Evolutionary conservation across 1,140 invertebrate genomes (phyloP).

Genomic region (Armadillidium nasatum): DNA sequence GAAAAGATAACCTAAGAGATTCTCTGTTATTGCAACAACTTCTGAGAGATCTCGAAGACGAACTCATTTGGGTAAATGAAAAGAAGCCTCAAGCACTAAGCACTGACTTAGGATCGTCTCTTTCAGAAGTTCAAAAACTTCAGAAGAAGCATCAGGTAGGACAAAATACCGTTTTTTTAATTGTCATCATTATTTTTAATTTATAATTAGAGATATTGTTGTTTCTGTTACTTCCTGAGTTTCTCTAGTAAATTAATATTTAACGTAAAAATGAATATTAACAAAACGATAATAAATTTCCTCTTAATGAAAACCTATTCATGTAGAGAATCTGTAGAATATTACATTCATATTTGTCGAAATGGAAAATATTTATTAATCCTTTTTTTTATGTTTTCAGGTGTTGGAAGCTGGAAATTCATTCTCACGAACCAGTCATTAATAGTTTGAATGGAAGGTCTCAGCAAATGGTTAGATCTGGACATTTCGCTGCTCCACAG

Average conservation of each 20-base stretch:
- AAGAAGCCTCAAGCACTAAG: slow-evolving; percentile 78
- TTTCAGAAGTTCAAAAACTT: slow-evolving; percentile 88
- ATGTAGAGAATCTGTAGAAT: background rate
- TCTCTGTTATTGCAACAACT: slow-evolving; percentile 72
- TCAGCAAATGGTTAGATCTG: slow-evolving; percentile 70
- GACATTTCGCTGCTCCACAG: slow-evolving; percentile 71
- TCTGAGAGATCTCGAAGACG: slow-evolving; percentile 77
- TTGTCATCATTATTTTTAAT: too few species aligned
- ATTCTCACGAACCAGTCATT: slow-evolving; percentile 74
- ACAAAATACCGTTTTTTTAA: background rate
- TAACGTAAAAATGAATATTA: too few species aligned
- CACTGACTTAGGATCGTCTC: slow-evolving; percentile 67
- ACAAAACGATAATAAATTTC: too few species aligned
- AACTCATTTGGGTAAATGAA: slow-evolving; percentile 76
- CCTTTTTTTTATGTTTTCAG: slow-evolving; percentile 49
- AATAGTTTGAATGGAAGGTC: slow-evolving; percentile 64
- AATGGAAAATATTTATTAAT: background rate
- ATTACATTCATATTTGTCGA: background rate
- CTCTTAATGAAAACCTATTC: too few species aligned
- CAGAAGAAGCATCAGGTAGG: slow-evolving; percentile 84
- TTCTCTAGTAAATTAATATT: too few species aligned
- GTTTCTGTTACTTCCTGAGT: too few species aligned
- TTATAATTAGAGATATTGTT: too few species aligned
- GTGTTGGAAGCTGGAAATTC: slow-evolving; percentile 75
- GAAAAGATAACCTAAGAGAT: slow-evolving; percentile 82